These are phyloP conservation scores for Apodemia zela DNA, from an alignment of 2,888 invertebrate species.

Conservation along the genomic window DNA sequence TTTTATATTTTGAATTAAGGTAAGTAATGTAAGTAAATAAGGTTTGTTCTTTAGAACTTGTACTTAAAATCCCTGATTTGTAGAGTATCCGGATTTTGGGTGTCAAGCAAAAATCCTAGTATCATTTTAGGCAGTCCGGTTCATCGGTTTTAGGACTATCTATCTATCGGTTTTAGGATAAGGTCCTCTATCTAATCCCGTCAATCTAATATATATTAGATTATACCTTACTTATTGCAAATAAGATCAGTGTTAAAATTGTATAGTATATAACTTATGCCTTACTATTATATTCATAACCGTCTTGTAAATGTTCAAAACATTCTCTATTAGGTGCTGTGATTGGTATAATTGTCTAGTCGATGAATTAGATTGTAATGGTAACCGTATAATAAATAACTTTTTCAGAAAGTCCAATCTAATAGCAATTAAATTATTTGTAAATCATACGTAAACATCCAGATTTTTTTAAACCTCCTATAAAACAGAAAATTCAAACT, in stretches of 20 bases:
- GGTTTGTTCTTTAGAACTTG: neutral
- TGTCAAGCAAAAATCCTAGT: too few relatives aligned
- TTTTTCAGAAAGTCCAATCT: neutral
- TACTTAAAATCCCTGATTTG: too few relatives aligned
- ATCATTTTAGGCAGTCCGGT: too few relatives aligned
- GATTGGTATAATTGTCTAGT: slow-evolving; percentile 42
- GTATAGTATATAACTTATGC: slow-evolving; percentile 40
- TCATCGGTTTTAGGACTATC: too few relatives aligned
- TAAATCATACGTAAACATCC: neutral
- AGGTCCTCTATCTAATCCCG: too few relatives aligned
- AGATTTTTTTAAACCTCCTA: neutral
- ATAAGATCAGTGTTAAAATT: too few relatives aligned
- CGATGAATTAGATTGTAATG: neutral
- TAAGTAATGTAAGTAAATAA: neutral
- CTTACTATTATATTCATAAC: slow-evolving; percentile 47
- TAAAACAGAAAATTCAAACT: too few relatives aligned
- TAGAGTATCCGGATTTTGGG: too few relatives aligned
- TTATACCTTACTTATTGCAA: too few relatives aligned
- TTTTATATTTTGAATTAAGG: neutral
- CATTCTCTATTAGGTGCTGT: slow-evolving; percentile 65
- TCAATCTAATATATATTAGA: too few relatives aligned
- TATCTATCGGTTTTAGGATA: too few relatives aligned
- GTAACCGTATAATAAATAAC: neutral
- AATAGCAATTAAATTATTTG: neutral
- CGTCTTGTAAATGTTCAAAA: slow-evolving; percentile 61